phyloP scores from a whole-genome alignment of 1,140 invertebrate genomes.

The Lucilia sericata region DNA sequence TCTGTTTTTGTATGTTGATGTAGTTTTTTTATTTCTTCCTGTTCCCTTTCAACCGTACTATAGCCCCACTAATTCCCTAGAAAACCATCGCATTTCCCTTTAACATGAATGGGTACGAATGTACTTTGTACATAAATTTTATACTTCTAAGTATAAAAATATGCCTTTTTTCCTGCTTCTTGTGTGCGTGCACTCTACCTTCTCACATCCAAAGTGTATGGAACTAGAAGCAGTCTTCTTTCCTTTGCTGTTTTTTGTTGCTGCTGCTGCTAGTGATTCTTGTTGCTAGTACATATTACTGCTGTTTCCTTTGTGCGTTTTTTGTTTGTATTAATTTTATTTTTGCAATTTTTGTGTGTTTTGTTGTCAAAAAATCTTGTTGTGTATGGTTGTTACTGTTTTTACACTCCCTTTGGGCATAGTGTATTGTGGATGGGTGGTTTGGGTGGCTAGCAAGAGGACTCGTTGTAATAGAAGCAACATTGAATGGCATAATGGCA shows the following conservation, averaged over 20 bases:
- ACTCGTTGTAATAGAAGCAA: neutral
- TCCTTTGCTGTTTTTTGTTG: neutral
- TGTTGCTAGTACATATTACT: neutral
- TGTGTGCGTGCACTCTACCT: slow-evolving; percentile 10
- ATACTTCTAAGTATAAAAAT: neutral
- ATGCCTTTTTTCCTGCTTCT: neutral
- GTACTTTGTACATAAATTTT: too few species aligned
- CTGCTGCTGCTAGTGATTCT: neutral
- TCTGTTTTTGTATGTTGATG: neutral
- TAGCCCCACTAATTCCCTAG: neutral
- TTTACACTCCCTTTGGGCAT: slow-evolving; percentile 22
- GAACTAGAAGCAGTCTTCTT: neutral
- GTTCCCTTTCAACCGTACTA: neutral
- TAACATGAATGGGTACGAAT: too few species aligned
- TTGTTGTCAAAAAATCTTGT: slow-evolving; percentile 14
- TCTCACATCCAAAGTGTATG: neutral
- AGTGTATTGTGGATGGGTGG: neutral
- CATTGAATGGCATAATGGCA: slow-evolving; percentile 7
- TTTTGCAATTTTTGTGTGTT: slow-evolving; percentile 15
- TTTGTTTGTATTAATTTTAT: neutral
- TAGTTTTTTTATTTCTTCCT: neutral
- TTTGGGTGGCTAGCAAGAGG: neutral
- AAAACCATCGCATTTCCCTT: neutral
- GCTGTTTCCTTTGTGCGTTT: neutral
- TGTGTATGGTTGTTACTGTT: neutral